phyloP scores from a whole-genome alignment of 1,140 invertebrate species.

The Papilio dardanus region DNA sequence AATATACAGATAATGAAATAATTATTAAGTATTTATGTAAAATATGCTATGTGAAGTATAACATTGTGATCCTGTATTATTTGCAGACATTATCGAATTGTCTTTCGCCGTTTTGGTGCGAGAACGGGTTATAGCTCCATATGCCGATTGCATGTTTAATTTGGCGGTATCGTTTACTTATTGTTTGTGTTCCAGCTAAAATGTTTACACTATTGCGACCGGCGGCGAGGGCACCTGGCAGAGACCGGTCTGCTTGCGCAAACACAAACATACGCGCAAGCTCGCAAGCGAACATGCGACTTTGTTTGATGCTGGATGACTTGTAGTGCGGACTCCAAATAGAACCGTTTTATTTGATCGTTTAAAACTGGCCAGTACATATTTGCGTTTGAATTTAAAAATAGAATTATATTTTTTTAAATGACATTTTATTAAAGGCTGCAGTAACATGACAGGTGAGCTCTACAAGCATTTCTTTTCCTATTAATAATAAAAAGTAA shows the following conservation, averaged over 20 bases:
- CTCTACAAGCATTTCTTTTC: background rate
- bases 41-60: no score
- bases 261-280: conserved; percentile 5
- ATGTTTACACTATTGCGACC: conserved; percentile 31
- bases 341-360: background rate
- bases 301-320: conserved; percentile 14
- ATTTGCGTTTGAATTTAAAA: conserved; percentile 12
- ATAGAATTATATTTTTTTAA: background rate
- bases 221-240: conserved; percentile 13
- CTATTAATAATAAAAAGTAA: background rate
- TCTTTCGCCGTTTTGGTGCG: background rate
- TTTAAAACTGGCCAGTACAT: conserved; percentile 14
- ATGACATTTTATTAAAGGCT: background rate
- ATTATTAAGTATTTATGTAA: no score
- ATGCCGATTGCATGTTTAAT: background rate
- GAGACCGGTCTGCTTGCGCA: background rate
- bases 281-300: background rate
- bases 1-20: no score
- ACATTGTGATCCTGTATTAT: background rate
- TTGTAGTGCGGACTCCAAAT: background rate
- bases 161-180: background rate
- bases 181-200: conserved; percentile 30
- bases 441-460: background rate
- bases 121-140: background rate
- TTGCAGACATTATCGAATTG: background rate